phyloP scores from a whole-genome alignment of 1,140 invertebrate species.

The Liolophura sinensis region DNA sequence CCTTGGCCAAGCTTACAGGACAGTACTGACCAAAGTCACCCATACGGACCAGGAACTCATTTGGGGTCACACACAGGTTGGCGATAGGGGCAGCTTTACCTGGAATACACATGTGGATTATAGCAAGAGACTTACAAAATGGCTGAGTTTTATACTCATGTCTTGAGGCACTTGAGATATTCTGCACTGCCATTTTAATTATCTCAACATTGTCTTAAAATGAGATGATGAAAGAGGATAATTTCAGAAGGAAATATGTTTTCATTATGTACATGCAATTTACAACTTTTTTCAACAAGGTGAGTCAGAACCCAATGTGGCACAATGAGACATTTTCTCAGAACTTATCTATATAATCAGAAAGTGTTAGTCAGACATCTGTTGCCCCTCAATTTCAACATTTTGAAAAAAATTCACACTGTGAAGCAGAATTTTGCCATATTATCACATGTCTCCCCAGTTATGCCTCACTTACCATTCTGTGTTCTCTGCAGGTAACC shows the following conservation, averaged over 20 bases:
- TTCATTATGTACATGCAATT: slow-evolving; percentile 1
- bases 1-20: slow-evolving; percentile 55
- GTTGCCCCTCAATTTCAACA: too few species aligned
- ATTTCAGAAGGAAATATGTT: neutral
- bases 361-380: neutral
- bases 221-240: slow-evolving; percentile 1
- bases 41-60: slow-evolving; percentile 54
- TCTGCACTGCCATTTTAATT: too few species aligned
- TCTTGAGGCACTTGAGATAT: too few species aligned
- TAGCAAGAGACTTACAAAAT: too few species aligned
- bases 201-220: neutral
- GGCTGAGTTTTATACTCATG: too few species aligned
- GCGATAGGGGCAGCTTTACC: slow-evolving; percentile 53
- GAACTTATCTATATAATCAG: too few species aligned
- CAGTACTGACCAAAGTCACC: slow-evolving; percentile 58
- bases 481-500: slow-evolving; percentile 48
- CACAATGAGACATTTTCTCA: too few species aligned
- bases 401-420: too few species aligned
- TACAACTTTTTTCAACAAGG: neutral
- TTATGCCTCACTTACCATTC: slow-evolving; percentile 37
- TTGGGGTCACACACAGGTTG: slow-evolving; percentile 56
- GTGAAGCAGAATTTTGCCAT: too few species aligned
- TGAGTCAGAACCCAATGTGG: neutral
- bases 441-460: too few species aligned
- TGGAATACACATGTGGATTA: slow-evolving; percentile 15